These are phyloP conservation scores for Anthopleura sola DNA, from an alignment of 64 coral and sea anemone species.

Conservation along the genomic window DNA sequence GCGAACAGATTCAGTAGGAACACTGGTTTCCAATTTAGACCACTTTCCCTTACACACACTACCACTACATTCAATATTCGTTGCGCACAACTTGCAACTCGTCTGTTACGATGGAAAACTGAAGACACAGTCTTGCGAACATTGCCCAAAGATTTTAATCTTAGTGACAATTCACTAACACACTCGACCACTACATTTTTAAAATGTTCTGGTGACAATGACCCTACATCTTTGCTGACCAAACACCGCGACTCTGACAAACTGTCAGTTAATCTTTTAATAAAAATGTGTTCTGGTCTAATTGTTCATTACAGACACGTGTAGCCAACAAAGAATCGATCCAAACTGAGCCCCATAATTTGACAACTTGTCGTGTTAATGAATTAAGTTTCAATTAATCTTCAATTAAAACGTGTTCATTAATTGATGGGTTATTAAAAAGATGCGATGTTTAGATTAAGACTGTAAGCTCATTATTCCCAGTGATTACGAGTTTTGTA, in stretches of 20 bases:
- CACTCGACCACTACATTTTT: not conserved
- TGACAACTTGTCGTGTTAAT: not conserved
- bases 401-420: conserved; percentile 12
- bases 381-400: not conserved
- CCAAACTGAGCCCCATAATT: not conserved
- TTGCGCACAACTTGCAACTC: too few relatives aligned
- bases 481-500: not conserved
- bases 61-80: too few relatives aligned
- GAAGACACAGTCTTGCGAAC: too few relatives aligned
- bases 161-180: too few relatives aligned
- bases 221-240: not conserved
- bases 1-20: too few relatives aligned
- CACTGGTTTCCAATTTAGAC: too few relatives aligned
- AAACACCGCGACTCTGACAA: not conserved
- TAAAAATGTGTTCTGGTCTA: not conserved
- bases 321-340: not conserved
- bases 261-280: not conserved
- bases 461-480: not conserved
- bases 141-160: not conserved
- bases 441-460: conserved; percentile 4
- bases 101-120: not conserved
- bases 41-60: too few relatives aligned
- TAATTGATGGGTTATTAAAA: not conserved
- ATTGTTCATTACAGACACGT: not conserved
- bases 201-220: not conserved